Evolutionary conservation across 2,113 vertebrate species (phyloP), one percentile per base, ranked within the genome.

Genomic region (Prunella himalayana): DNA sequence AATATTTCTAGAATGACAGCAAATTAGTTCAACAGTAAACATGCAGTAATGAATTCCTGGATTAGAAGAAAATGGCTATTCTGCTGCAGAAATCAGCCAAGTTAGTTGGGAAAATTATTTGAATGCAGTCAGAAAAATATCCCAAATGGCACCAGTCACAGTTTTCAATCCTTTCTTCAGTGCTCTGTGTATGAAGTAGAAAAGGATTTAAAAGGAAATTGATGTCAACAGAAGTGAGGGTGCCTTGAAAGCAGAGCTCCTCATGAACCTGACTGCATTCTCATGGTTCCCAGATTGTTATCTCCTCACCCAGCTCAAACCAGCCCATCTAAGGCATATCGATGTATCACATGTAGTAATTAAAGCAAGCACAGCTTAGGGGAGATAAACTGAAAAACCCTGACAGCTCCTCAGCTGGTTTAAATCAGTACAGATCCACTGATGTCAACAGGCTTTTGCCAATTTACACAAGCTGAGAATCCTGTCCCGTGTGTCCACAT

Each of bases 11-110:
- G n/a, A 70, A 95, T 95, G 76, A 96, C n/a, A 86, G 59, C 79
- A 97, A 96, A 75, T 82, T 80, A 72, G 49, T 95, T 93, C 80
- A 90, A 68, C 91, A 93, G 57, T 94, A 94, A 97, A 97, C 72
- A 90, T 24, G 53, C 33, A 30, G 9, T n/a, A 82, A 84, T 37
- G 10, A 86, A 94, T 95, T 97, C 93, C 82, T 61, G 37, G 30
- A 82, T 90, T 84, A 72, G 63, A 94, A 88, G 68, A 88, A 56
- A 61, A 79, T 71, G 61, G 63, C 37, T 63, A 53, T 64, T 95
- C 59, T 59, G 72, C 44, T 92, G 71, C 49, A 93, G 68, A 97
- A 89, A 73, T 35, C 7, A 27, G 49, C 64, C 87, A 85, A 64
- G 30, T 73, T 70, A 69, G 41, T 82, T 61, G 33, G 25, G 59